phyloP scores from a whole-genome alignment of 2,797 vertebrate genomes.

The Darevskia mixta region DNA sequence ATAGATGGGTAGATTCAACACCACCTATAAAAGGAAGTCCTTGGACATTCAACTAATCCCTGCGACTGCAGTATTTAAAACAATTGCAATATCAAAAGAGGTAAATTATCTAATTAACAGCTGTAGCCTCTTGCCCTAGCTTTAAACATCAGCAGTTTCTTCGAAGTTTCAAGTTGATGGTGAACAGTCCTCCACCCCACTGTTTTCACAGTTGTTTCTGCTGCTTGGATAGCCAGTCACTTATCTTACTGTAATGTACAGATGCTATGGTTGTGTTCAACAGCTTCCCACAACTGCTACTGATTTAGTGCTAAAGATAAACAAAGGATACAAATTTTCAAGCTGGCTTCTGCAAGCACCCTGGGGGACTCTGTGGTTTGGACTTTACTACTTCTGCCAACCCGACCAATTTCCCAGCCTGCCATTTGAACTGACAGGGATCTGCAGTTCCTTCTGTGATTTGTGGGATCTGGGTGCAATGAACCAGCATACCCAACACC shows the following conservation, averaged over 20 bases:
- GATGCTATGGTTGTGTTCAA: neutral
- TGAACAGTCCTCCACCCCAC: neutral
- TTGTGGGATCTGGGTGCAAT: neutral
- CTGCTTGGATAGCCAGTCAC: neutral
- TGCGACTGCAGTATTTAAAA: neutral
- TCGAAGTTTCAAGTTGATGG: neutral
- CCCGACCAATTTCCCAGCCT: neutral
- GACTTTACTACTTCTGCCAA: neutral
- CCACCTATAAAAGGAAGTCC: neutral
- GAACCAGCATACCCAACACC: neutral
- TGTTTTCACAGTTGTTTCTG: neutral
- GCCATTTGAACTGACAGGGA: neutral
- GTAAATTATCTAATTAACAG: neutral
- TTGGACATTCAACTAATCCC: conserved; percentile 2
- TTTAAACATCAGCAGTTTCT: neutral
- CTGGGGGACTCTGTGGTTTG: neutral
- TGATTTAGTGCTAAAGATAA: conserved; percentile 7
- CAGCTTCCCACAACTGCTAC: neutral
- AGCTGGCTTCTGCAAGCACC: neutral
- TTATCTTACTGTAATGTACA: neutral
- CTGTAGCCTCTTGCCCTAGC: neutral
- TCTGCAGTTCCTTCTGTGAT: neutral
- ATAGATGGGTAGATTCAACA: neutral
- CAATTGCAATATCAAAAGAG: neutral
- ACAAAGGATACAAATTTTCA: neutral